Base-by-base conservation (phyloP, 2,888 invertebrate species). In the Ariolimax columbianus region DNA sequence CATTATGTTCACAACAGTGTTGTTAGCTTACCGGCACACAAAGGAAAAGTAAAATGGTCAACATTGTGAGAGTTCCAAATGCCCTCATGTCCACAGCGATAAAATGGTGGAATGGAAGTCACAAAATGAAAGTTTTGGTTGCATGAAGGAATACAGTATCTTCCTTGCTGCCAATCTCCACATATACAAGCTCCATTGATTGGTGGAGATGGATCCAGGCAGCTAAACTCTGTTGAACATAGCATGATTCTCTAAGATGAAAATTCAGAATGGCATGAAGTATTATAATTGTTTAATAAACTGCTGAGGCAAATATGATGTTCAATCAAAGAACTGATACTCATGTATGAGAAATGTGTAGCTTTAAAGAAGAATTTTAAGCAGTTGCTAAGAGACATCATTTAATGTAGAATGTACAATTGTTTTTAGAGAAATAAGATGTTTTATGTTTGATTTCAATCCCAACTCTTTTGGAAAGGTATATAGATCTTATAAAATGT, bases 71-170 rank as follows among this genome's bases (percentile, higher is more conserved):
- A 92, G 78, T 91, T 91, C 99, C 99, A 99, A 94, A 98, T 97
- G 68, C 99, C 99, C 96, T 99, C 98, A 82, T 97, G 97, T n/a
- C 98, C 98, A 93, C 99, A 99, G 0, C 98, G 98, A 94, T 98
- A 99, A 95, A 99, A 99, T 89, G 97, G 97, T 0, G 99, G 98
- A n/a, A 98, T 97, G 84, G 96, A 96, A 93, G 97, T 97, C 0
- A 98, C 98, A 95, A 99, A 99, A 89, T 90, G 91, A 68, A 89
- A 89, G 30, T 83, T 82, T 75, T 89, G 90, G 38, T 91, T 88
- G 88, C 94, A 95, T 70, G 91, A 90, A 26, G 94, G 87, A 19
- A 80, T 78, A 82, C 92, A 92, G 66, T 88, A 89, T 70, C 85
- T 86, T 19, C 90, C 90, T 66, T 90, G 85, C 33, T 79, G 83